Base-by-base conservation (phyloP, 2,797 vertebrate species). In the Chanos chanos region DNA sequence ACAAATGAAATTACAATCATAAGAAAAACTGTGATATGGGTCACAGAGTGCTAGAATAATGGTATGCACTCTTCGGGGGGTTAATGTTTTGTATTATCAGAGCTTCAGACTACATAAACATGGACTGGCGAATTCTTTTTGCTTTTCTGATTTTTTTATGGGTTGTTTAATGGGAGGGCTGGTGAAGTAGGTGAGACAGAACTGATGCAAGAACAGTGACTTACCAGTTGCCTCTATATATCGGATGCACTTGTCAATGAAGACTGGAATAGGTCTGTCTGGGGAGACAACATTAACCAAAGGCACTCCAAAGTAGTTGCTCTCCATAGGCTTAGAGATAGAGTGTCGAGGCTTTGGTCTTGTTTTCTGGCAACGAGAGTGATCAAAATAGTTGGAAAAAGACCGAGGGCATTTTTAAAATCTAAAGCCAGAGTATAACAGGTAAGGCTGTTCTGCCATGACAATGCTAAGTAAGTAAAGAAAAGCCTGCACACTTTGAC, bases 161-260 rank as follows among this genome's bases (percentile, higher is more conserved):
- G n/a, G n/a, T n/a, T n/a, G 19, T 18, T 10, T 62, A 52, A 27
- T 24, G 30, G 30, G 10, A 33, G 33, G 50, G 18, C 9, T 4
- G 18, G 3, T 30, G 8, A 19, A 41, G 18, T 24, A 25, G n/a
- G 7, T 0, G 8, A 13, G 44, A 43, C 49, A 27, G 41, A 8
- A 28, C 37, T 16, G 49, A 36, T 8, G 18, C 7, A 19, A 9
- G 8, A 8, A 41, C 4, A 0, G 18, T 19, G 4, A 22, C 81
- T 72, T 77, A 95, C 95, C 95, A 34, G 90, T 99, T 18, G 92
- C 92, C 77, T 99, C 96, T 66, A 99, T 99, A 85, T 89, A 99
- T 57, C 94, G 91, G 40, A 97, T 94, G 77, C 96, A 98, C 61
- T 97, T 89, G 82, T 98, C 95, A 4, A 99, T 97, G 73, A 98